Percentiles rank a stretch among this genome's conserved stretches.
Evolutionary conservation across 2,888 invertebrate species (phyloP).

Genomic region (Polyommatus iphigenia): DNA sequence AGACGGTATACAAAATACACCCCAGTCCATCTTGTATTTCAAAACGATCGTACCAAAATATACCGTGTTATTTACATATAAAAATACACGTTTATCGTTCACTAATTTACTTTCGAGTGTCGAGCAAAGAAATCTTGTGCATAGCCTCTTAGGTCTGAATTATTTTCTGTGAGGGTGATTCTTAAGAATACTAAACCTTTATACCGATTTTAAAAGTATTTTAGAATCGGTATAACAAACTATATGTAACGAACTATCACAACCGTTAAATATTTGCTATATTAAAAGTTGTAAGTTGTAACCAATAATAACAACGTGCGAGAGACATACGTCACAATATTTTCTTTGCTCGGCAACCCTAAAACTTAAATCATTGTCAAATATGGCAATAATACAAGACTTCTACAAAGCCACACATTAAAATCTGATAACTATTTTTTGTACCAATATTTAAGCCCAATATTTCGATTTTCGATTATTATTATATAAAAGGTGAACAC

Average conservation of each 20-base stretch:
- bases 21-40: not conserved
- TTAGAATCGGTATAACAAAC: no score
- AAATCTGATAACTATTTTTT: not conserved
- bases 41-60: slow-evolving; percentile 3
- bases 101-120: not conserved
- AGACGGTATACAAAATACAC: slow-evolving; percentile 19
- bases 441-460: not conserved
- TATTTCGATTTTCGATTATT: not conserved
- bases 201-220: not conserved
- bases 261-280: no score
- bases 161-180: not conserved
- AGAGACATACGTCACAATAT: not conserved
- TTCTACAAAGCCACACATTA: not conserved
- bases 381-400: not conserved
- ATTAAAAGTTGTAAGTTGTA: not conserved
- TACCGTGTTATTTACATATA: not conserved
- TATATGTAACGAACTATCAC: no score
- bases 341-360: not conserved
- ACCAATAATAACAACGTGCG: not conserved
- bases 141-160: not conserved
- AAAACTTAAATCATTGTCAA: not conserved
- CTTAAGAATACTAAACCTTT: no score
- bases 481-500: not conserved
- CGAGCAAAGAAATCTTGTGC: not conserved
- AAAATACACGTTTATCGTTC: not conserved